phyloP scores from a whole-genome alignment of 2,797 vertebrate genomes.

The Champsocephalus gunnari region DNA sequence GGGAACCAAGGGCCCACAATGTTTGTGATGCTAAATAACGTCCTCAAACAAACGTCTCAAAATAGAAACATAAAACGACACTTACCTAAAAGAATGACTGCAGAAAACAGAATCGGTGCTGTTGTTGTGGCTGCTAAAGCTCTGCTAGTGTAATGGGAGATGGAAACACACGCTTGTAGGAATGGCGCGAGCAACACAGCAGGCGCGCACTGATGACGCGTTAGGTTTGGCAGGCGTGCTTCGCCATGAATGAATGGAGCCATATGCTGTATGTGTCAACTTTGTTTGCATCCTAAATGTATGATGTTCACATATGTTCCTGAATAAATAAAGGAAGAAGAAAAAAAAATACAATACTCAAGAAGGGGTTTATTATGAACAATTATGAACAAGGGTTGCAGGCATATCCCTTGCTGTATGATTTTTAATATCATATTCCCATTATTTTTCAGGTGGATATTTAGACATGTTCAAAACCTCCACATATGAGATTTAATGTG shows the following conservation, averaged over 20 bases:
- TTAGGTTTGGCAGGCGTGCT: rapidly evolving
- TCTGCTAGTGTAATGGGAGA: slow-evolving; percentile 46
- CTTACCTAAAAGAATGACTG: slow-evolving; percentile 63
- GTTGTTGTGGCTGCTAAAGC: slow-evolving; percentile 34
- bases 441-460: too few relatives aligned
- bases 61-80: background rate
- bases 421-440: background rate
- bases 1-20: slow-evolving; percentile 28
- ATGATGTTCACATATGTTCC: too few relatives aligned
- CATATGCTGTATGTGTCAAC: background rate
- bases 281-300: too few relatives aligned
- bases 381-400: background rate
- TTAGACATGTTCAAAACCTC: background rate
- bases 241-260: slow-evolving; percentile 22
- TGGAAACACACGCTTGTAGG: slow-evolving; percentile 73
- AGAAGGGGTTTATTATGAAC: too few relatives aligned
- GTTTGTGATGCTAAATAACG: background rate
- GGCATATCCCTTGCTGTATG: background rate
- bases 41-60: too few relatives aligned
- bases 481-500: background rate
- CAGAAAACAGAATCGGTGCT: slow-evolving; percentile 23
- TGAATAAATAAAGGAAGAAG: too few relatives aligned
- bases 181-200: slow-evolving; percentile 69
- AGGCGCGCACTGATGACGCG: slow-evolving; percentile 74
- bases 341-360: too few relatives aligned